A percentile compares a stretch with the other conserved stretches of the same genome.
Evolutionary conservation across 2,113 vertebrate genomes (phyloP).

Genomic region (Hippocampus mohnikei): DNA sequence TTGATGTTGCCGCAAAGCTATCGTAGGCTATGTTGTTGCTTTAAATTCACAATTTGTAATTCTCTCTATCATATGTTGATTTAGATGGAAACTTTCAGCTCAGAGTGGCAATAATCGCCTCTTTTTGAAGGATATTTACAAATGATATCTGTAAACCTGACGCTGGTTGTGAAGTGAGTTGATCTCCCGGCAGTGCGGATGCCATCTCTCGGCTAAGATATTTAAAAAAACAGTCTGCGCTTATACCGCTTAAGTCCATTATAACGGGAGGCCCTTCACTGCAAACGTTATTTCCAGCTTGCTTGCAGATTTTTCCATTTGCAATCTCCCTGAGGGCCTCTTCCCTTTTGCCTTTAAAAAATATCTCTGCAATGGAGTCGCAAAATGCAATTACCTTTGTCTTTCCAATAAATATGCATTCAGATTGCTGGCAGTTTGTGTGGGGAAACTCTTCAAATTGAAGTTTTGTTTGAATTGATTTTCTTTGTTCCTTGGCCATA

Average conservation of each 20-base stretch:
- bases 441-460: constrained; percentile 22
- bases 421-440: constrained; percentile 29
- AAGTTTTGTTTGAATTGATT: constrained; percentile 66
- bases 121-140: no score
- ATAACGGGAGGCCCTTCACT: neutral
- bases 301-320: constrained; percentile 8
- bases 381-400: constrained; percentile 55
- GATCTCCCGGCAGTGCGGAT: no score
- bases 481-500: constrained; percentile 47
- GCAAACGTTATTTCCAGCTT: constrained; percentile 10
- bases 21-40: no score
- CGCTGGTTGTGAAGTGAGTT: no score
- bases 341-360: constrained; percentile 33
- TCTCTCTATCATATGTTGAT: no score
- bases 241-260: neutral
- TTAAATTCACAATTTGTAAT: no score
- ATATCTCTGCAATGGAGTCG: constrained; percentile 47
- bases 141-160: no score
- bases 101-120: no score
- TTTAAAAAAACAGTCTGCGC: neutral
- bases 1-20: no score
- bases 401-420: constrained; percentile 61
- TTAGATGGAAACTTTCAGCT: no score
- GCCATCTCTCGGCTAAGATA: neutral
- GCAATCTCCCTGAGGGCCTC: constrained; percentile 32